Evolutionary conservation across 2,888 invertebrate genomes (phyloP).

Genomic region (Athalia circularis): DNA sequence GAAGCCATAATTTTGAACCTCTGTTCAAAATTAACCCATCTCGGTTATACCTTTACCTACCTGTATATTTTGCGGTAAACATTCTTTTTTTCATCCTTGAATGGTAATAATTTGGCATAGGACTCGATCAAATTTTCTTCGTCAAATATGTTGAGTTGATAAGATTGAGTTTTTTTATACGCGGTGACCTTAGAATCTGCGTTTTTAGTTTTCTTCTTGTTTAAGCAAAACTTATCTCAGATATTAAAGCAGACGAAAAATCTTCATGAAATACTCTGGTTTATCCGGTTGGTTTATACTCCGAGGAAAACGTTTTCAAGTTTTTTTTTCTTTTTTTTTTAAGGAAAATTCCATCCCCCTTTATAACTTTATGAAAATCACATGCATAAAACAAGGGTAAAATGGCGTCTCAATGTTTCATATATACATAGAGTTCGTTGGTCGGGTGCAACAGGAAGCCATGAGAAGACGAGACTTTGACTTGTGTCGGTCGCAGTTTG

Average conservation of each 20-base stretch:
- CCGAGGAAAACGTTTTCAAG: constrained; percentile 2
- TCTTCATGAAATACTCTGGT: constrained; percentile 8
- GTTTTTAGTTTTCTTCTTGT: background rate
- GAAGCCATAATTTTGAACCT: constrained; percentile 13
- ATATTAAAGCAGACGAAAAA: background rate
- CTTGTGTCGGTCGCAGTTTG: background rate
- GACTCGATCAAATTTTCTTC: background rate
- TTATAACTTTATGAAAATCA: constrained; percentile 21
- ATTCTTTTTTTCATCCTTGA: background rate
- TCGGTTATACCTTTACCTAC: background rate
- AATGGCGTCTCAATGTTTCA: constrained; percentile 5
- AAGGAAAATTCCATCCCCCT: background rate
- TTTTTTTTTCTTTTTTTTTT: background rate
- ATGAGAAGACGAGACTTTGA: constrained; percentile 9
- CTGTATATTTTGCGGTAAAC: background rate
- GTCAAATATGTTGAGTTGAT: background rate
- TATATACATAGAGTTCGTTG: constrained; percentile 16
- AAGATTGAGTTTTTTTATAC: background rate
- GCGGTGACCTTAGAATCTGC: background rate
- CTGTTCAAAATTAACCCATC: background rate
- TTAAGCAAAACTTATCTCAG: background rate
- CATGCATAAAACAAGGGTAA: background rate
- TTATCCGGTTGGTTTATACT: background rate
- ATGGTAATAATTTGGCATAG: too few relatives aligned
- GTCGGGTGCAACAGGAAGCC: background rate